These are phyloP conservation scores for Alloplasta piceator DNA, from an alignment of 2,888 invertebrate genomes.

Conservation along the genomic window DNA sequence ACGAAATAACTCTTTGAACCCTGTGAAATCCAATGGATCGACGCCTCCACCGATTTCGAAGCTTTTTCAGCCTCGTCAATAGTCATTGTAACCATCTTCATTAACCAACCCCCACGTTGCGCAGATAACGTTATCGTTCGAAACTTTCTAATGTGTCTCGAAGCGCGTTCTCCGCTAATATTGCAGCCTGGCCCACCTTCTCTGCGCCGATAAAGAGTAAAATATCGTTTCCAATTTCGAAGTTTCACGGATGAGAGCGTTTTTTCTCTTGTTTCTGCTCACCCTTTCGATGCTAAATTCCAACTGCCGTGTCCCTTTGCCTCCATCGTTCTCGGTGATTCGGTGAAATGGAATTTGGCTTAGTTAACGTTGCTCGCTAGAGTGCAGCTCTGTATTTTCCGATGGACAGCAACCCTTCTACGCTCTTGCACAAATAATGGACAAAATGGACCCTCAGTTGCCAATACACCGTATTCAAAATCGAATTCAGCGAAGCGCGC, in stretches of 20 bases:
- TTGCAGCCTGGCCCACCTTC: neutral
- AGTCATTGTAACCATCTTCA: constrained; percentile 16
- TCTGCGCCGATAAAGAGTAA: neutral
- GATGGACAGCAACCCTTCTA: constrained; percentile 2
- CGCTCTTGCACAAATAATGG: constrained; percentile 31
- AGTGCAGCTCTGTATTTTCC: constrained; percentile 24
- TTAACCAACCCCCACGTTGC: neutral
- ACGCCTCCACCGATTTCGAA: constrained; percentile 8
- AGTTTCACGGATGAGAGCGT: constrained; percentile 1
- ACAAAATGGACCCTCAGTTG: neutral
- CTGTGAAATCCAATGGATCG: constrained; percentile 8
- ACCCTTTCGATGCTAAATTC: constrained; percentile 12
- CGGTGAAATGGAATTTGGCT: constrained; percentile 25
- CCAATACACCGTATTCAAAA: constrained; percentile 24
- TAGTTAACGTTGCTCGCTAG: constrained; percentile 31
- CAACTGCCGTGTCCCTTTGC: neutral
- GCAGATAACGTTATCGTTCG: constrained; percentile 3
- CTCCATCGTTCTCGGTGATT: neutral
- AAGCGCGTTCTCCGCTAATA: neutral
- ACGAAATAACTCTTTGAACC: constrained; percentile 22
- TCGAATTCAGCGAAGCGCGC: constrained; percentile 57
- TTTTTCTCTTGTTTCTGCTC: constrained; percentile 7
- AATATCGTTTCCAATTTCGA: constrained; percentile 14
- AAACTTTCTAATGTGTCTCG: constrained; percentile 27
- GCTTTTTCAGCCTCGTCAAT: constrained; percentile 8